Evolutionary conservation across 2,888 invertebrate species (phyloP), one percentile per base, ranked within the genome.

Genomic region (Drosophila anomalipes): DNA sequence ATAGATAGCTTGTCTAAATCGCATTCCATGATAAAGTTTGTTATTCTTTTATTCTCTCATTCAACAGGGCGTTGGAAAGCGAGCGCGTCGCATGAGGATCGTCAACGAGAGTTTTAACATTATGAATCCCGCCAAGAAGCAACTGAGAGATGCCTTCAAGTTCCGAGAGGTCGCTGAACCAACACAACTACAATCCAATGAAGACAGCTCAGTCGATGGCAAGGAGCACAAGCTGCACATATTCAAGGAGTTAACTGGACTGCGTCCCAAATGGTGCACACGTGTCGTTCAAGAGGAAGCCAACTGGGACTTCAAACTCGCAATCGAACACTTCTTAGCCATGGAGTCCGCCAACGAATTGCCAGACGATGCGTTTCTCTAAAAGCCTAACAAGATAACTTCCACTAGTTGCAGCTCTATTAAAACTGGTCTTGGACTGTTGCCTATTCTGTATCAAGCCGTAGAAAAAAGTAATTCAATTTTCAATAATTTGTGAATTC

Each of bases 251-350:
- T 41, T 91, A 0, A 91, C 92, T 0, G 82, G 81, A 2, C 78
- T 92, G 7, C 91, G 90, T 44, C 86, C 91, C 4, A 72, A 91
- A 56, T 93, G 92, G 92, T 92, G 92, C 64, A 90, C 82, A 1
- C 81, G 92, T 41, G 86, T 92, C 47, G 71, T 92, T 10, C 74
- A 79, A 14, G 91, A 92, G 22, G 89, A 90, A 22, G 92, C 88
- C 4, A 73, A 87, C 30, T 92, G 93, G 93, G 70, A 92, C 16
- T 87, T 91, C 19, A 61, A 88, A 28, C 41, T 64, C 1, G 88
- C 92, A 0, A 37, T 92, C 4, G 70, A 89, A 26, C 52, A 82
- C 32, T 93, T 91, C 37, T 26, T 91, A 12, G 35, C 73, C 19
- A 82, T 90, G 64, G 72, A 79, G 12, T 54, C 79, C 0, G 62